Base-by-base conservation (phyloP, 2,797 vertebrate species). In the Hozukius guyotensis region DNA sequence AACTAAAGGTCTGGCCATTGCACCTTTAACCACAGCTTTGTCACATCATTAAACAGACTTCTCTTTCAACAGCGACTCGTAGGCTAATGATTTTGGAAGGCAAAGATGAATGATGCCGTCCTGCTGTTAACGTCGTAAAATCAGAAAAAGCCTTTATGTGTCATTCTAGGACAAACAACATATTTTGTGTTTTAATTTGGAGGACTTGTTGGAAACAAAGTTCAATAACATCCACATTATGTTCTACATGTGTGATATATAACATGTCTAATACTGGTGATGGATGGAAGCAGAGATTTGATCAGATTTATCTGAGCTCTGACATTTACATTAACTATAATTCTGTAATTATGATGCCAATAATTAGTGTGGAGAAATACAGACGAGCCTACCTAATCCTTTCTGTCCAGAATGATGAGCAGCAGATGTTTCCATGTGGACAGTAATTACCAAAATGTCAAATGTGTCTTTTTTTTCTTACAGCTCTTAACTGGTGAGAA, bases 351-450 rank as follows among this genome's bases (percentile, higher is more conserved):
- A 32, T 5, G 12, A 49, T 3, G 34, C 8, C 7, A 22, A 20
- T 72, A 31, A 60, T 60, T 22, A 72, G 9, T 22, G 18, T 29
- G 16, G 22, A 55, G 22, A 29, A 57, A 20, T 56, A 8, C 66
- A 77, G 53, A 20, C 6, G 8, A 62, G n/a, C 13, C 8, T 72
- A 13, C 29, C 29, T 25, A 11, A 34, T 59, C 18, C 2, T 63
- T 75, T 31, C 27, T 57, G 75, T 70, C 25, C 49, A 73, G 24
- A 36, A 25, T 36, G 60, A 65, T 7, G 34, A 81, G 38, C 24
- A 53, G 67, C 66, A 73, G 59, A 72, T 68, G 71, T 65, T 57
- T 69, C 25, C 42, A 75, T 24, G 22, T n/a, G 24, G 16, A 77
- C 16, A 10, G 63, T 68, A 52, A 32, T 75, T 27, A 68, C 55